These are phyloP conservation scores for Sparus aurata DNA, from an alignment of 2,797 vertebrate species.

Conservation along the genomic window DNA sequence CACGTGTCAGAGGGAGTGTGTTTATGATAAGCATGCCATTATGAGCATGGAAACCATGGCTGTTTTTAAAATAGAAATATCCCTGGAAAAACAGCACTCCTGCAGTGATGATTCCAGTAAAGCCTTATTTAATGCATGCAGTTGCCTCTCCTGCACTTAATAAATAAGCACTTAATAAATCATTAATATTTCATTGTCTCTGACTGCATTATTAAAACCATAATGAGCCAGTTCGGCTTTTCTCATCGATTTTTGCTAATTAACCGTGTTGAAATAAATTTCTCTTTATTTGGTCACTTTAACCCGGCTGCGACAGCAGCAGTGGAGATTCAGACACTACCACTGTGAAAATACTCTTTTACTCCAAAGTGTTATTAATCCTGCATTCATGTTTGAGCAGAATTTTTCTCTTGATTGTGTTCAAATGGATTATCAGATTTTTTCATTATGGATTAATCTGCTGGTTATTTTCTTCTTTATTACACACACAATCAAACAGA, in stretches of 20 bases:
- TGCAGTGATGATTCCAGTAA: not conserved
- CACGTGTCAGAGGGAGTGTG: constrained; percentile 8
- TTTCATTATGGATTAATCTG: not conserved
- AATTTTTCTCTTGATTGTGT: not conserved
- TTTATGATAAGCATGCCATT: not conserved
- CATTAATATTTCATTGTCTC: constrained; percentile 68
- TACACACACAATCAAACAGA: not conserved
- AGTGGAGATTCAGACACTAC: not conserved
- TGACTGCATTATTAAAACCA: constrained; percentile 69
- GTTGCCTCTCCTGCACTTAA: constrained; percentile 46
- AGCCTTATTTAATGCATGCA: constrained; percentile 44
- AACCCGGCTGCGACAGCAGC: not conserved
- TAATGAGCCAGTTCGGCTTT: constrained; percentile 47
- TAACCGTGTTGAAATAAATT: constrained; percentile 38
- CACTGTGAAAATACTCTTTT: not conserved
- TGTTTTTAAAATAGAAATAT: constrained; percentile 2
- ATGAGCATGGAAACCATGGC: not conserved
- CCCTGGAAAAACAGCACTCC: not conserved
- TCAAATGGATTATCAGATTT: too few species aligned
- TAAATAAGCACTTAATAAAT: constrained; percentile 73
- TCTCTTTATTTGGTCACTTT: constrained; percentile 20
- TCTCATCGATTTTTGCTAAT: constrained; percentile 58
- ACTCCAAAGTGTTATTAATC: not conserved
- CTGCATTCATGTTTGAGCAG: not conserved
- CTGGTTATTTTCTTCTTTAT: not conserved